phyloP scores from a whole-genome alignment of 23 tunicate species.

The Halocynthia roretzi region DNA sequence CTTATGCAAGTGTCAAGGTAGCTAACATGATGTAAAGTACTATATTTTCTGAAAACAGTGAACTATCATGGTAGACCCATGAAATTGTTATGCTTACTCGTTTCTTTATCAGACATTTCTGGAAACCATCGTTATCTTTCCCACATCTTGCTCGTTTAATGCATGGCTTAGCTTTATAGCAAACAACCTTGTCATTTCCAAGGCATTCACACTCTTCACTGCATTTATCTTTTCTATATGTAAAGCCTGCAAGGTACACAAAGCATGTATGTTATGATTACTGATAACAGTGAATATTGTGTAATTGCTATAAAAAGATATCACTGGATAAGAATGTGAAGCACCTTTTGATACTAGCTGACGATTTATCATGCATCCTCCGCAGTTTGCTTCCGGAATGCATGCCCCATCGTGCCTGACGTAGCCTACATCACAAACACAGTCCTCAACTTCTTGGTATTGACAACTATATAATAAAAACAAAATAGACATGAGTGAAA shows the following conservation, averaged over 20 bases:
- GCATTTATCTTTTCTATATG: constrained; percentile 29
- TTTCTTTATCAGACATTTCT: constrained; percentile 5
- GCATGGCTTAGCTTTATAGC: constrained; percentile 13
- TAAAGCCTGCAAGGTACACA: constrained; percentile 11
- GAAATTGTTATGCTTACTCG: neutral
- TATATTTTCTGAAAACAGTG: too few relatives aligned
- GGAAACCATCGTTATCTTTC: constrained; percentile 11
- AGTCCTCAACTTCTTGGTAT: constrained; percentile 26
- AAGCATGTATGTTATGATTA: too few relatives aligned
- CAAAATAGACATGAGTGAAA: too few relatives aligned
- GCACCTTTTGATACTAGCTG: constrained; percentile 20
- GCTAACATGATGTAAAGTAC: too few relatives aligned
- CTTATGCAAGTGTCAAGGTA: too few relatives aligned
- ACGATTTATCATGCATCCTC: constrained; percentile 16
- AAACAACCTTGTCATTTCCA: constrained; percentile 19
- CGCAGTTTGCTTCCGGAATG: constrained; percentile 29
- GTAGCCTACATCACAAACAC: constrained; percentile 53
- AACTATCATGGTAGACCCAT: too few relatives aligned
- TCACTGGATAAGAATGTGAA: too few relatives aligned
- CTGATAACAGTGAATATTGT: neutral
- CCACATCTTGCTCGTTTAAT: constrained; percentile 20
- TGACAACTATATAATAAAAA: constrained; percentile 10
- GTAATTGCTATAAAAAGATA: neutral
- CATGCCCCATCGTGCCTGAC: constrained; percentile 26
- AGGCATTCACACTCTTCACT: constrained; percentile 25